Evolutionary conservation across 1,140 invertebrate genomes (phyloP).

Genomic region (Marisa cornuarietis): DNA sequence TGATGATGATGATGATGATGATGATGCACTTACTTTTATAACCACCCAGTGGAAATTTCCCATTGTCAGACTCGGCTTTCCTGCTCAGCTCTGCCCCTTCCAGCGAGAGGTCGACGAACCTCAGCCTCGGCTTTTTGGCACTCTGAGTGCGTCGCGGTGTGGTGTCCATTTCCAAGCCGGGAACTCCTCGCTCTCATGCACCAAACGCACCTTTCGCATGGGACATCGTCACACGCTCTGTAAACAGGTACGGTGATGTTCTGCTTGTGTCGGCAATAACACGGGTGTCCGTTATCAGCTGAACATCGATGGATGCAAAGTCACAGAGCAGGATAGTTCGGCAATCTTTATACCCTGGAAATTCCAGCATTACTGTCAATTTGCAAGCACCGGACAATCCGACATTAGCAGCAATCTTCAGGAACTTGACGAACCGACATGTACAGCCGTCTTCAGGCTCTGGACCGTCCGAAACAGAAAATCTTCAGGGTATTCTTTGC

Average conservation of each 20-base stretch:
- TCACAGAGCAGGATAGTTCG: neutral
- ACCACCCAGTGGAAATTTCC: neutral
- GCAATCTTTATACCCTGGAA: neutral
- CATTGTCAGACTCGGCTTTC: neutral
- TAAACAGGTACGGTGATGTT: neutral
- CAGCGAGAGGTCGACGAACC: neutral
- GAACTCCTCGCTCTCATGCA: neutral
- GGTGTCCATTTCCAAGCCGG: neutral
- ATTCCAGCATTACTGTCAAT: neutral
- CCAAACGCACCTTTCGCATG: neutral
- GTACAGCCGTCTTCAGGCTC: too few species aligned
- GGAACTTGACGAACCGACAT: too few species aligned
- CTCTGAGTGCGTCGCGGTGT: neutral
- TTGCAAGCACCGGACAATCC: neutral
- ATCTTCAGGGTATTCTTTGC: too few species aligned
- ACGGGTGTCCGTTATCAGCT: neutral
- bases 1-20: neutral
- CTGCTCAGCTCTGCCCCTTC: neutral
- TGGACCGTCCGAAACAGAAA: too few species aligned
- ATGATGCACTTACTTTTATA: constrained; percentile 1
- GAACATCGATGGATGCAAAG: neutral
- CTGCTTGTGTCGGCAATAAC: neutral
- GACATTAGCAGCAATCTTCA: too few species aligned
- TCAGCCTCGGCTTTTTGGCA: constrained; percentile 2
- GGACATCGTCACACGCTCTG: neutral